Base-by-base conservation (phyloP, 2,113 vertebrate species). In the Theristicus caerulescens region DNA sequence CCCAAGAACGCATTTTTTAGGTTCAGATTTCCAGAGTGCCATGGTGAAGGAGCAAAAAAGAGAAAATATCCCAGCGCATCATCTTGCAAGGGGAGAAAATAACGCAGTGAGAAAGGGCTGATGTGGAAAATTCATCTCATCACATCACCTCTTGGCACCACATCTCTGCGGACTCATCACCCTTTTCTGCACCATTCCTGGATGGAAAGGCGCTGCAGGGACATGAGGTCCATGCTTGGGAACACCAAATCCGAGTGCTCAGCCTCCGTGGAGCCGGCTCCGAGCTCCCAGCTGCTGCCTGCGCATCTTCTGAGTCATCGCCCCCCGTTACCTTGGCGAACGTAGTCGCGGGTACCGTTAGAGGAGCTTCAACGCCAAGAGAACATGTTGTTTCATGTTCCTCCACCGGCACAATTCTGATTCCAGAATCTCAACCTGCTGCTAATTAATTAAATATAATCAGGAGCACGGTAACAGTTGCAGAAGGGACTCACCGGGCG, bases 191-290 rank as follows among this genome's bases (percentile, higher is more conserved):
- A 22, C 54, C 42, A 2, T 26, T 64, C 24, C 79, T 24, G 71
- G n/a, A 7, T 4, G 61, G n/a, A 51, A 92, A 71, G 17, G 22
- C 0, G 1, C 57, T 65, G 26, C 38, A 64, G 38, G 62, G 47
- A 42, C 6, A 6, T 0, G 16, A 57, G 36, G 24, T 15, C 65
- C 2, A 0, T 34, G 54, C 18, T 11, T 6, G 29, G 40, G 36
- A 81, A 16, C 51, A 34, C 52, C 24, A 36, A 36, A 55, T 3
- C 13, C 0, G 0, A 32, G 54, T 0, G 10, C 3, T 64, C 25
- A 46, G 44, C 16, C 61, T 59, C 32, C 0, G 0, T 6, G 61
- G 71, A 94, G 61, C 69, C 2, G 1, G 58, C 54, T 1, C 34
- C 2, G 44, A 0, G 44, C 90, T 19, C 10, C 62, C 79, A 80